Evolutionary conservation across 2,797 vertebrate genomes (phyloP), one percentile per base, ranked within the genome.

Genomic region (Chaetophractus vellerosus): DNA sequence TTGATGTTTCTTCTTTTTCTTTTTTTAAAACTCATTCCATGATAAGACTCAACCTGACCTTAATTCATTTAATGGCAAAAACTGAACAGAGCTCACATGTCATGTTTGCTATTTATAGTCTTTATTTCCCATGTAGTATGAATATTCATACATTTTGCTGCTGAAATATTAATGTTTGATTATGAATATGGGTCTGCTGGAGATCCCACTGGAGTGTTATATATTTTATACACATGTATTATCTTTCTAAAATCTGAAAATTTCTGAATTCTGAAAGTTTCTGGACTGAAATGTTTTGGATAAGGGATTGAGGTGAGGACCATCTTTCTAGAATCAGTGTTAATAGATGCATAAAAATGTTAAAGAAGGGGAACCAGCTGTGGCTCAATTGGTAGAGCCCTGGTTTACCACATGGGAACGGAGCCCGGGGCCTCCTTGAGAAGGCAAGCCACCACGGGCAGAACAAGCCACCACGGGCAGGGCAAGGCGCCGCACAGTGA

Each of bases 51-150:
- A 59, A 75, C 15, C 21, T 95, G 79, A 66, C 48, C 64, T 84
- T 92, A 88, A 48, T 92, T 91, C 48, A 80, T 45, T 94, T 84
- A 72, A 80, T 55, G 85, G 68, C 28, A 96, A 96, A 75, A 76
- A 69, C n/a, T 93, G 90, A 96, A 75, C 52, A 33, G 48, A 93
- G 64, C 52, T 92, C 68, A 85, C 11, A 33, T 66, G 72, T 80
- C 31, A 38, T 45, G 2, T 52, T 52, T 26, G 52, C 52, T 84
- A 90, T 80, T 57, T 84, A 52, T 81, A 68, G 61, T 48, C 24
- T 84, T 78, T 68, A 64, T 86, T 93, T 92, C 74, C 33, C 45
- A 52, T 31, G 57, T 76, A 63, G 9, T 64, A 31, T 63, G 69
- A 90, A 76, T 59, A 80, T 78, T 94, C n/a, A 79, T 31, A 59